Evolutionary conservation across 2,888 invertebrate genomes (phyloP), one percentile per base, ranked within the genome.

Genomic region (Cosmia pyralina): DNA sequence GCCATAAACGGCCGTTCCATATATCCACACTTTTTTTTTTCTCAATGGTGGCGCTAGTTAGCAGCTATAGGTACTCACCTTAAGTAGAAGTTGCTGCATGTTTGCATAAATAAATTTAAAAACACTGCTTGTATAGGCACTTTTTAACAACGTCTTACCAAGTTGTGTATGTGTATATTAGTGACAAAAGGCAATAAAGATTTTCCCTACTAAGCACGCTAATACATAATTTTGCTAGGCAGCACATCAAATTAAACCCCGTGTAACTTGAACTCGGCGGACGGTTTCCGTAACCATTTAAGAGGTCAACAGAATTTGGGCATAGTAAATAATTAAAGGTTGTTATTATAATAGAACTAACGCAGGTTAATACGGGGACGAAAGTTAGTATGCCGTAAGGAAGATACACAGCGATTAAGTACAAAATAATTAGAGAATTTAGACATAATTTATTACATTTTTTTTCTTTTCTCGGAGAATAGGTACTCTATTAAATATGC

Each of bases 161-260:
- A 70, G 46, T 69, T n/a, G 53, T 52, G 41, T 50, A 11, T 22
- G 34, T 55, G 46, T 67, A 46, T 72, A 70, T 76, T 62, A 85
- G 71, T 73, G 77, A 73, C 53, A 68, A 80, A 83, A 80, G 73
- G 65, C 62, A 74, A 80, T 77, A 83, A 83, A 77, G 62, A 82
- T 53, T 72, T 63, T 38, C 28, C 63, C 44, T 57, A 72, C 71
- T 77, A 73, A 85, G 70, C 81, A 84, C 81, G 75, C 77, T 80
- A 74, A 85, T 83, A 75, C 80, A 71, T 85, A 84, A 83, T 75
- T 83, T 85, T 85, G 50, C 69, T 64, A 52, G 41, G 67, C 59
- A 69, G 77, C 67, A 82, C 69, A 75, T 80, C 60, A 74, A 74
- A 81, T 64, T 58, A 53, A 59, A 66, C 15, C 81, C 68, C 76